phyloP scores from a whole-genome alignment of 1,140 invertebrate species.

The Pygmarrhopalites habei region DNA sequence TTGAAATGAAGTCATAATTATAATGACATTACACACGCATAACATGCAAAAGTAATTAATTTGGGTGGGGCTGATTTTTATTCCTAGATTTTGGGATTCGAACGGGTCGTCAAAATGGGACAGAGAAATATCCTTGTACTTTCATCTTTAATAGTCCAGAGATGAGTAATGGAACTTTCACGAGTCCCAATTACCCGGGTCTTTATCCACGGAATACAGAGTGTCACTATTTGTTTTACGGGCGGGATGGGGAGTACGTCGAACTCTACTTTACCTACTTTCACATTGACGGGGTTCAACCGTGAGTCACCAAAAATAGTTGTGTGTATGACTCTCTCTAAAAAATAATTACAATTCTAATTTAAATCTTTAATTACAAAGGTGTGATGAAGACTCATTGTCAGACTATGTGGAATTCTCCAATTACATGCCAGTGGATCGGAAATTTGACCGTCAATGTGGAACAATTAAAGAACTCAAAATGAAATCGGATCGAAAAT shows the following conservation, averaged over 20 bases:
- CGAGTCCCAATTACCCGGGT: constrained; percentile 78
- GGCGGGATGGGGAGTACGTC: constrained; percentile 68
- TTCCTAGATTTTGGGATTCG: constrained; percentile 60
- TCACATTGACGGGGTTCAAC: constrained; percentile 81
- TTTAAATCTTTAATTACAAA: too few relatives aligned
- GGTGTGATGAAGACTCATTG: constrained; percentile 48
- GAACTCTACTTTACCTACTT: constrained; percentile 82
- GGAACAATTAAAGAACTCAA: constrained; percentile 42
- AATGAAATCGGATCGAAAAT: constrained; percentile 52
- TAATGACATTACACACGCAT: background rate
- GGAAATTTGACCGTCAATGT: constrained; percentile 50
- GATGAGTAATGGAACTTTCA: constrained; percentile 71
- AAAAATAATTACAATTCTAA: too few relatives aligned
- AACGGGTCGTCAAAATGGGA: constrained; percentile 60
- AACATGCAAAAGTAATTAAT: background rate
- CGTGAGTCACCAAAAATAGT: too few relatives aligned
- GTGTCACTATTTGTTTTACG: constrained; percentile 91
- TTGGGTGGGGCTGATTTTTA: too few relatives aligned
- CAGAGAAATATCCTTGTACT: constrained; percentile 59
- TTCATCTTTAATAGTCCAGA: constrained; percentile 74
- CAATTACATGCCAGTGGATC: constrained; percentile 48
- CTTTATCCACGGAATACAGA: constrained; percentile 84
- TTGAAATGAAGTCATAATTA: background rate
- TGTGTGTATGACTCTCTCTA: background rate
- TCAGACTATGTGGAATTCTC: constrained; percentile 54